phyloP scores from a whole-genome alignment of 1,140 invertebrate species.

The Drosophila nigrodunni region DNA sequence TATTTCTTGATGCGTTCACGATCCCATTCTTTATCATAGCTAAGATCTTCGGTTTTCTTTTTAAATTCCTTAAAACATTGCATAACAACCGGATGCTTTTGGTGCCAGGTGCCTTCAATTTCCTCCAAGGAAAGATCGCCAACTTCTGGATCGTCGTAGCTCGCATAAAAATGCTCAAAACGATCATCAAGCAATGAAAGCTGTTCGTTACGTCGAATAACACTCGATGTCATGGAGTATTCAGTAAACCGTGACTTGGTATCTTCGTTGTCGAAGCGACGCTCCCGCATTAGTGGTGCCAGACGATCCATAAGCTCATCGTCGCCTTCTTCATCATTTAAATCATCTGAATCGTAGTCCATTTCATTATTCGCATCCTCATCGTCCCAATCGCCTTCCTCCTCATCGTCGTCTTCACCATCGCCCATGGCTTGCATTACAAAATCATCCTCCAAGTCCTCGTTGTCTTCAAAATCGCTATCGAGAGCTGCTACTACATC shows the following conservation, averaged over 20 bases:
- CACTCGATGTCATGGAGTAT: constrained; percentile 97
- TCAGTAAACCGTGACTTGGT: constrained; percentile 95
- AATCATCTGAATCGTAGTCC: constrained; percentile 82
- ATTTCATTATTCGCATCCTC: constrained; percentile 83
- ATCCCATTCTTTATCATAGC: constrained; percentile 88
- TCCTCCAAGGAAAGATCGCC: constrained; percentile 95
- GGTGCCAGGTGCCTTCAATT: constrained; percentile 92
- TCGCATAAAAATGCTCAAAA: constrained; percentile 95
- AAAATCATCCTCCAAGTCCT: constrained; percentile 97
- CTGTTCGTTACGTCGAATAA: constrained; percentile 94
- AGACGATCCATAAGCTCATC: constrained; percentile 86
- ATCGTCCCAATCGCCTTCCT: constrained; percentile 84
- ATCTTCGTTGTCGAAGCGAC: constrained; percentile 89
- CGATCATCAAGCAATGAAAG: constrained; percentile 93
- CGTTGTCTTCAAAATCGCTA: constrained; percentile 94
- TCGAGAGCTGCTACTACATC: constrained; percentile 97
- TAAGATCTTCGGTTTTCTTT: constrained; percentile 86
- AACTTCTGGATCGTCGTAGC: constrained; percentile 95
- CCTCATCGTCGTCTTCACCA: constrained; percentile 85
- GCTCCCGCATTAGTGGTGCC: constrained; percentile 86
- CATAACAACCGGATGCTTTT: constrained; percentile 89
- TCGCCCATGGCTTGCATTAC: constrained; percentile 90
- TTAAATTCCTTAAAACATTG: constrained; percentile 88
- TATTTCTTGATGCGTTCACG: constrained; percentile 88
- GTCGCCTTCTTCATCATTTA: constrained; percentile 85